Conservation (phyloP, 2,888 invertebrate species). For the Polyploca ridens region DNA sequence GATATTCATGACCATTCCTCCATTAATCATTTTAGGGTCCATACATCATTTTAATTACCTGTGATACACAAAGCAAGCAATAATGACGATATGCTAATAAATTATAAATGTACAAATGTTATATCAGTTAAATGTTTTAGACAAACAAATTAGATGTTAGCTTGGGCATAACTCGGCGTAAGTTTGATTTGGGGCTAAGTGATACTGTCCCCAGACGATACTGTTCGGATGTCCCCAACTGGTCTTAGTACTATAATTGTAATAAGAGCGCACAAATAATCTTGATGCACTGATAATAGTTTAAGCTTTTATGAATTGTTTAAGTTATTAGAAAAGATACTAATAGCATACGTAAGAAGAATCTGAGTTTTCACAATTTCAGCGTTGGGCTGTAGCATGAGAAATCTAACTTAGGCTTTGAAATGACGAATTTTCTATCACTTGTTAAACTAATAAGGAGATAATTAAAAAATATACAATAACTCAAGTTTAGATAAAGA, state of each 20-base stretch:
- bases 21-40: not conserved
- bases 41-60: conserved; percentile 9
- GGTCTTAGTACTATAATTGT: no score
- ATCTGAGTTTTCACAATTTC: no score
- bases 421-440: no score
- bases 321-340: no score
- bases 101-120: not conserved
- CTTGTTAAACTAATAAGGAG: no score
- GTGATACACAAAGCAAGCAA: conserved; percentile 15
- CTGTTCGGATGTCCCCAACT: no score
- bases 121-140: conserved; percentile 1
- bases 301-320: no score
- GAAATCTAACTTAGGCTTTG: no score
- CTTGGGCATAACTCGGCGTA: not conserved
- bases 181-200: not conserved
- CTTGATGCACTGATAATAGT: no score
- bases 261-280: no score
- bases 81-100: conserved; percentile 5
- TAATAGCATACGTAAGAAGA: no score
- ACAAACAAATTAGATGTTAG: not conserved
- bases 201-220: not conserved
- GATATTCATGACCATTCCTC: not conserved
- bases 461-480: not conserved
- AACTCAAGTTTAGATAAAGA: not conserved
- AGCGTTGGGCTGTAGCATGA: no score